Conservation (phyloP, 2,113 vertebrate species). For the Corythornis cristatus region DNA sequence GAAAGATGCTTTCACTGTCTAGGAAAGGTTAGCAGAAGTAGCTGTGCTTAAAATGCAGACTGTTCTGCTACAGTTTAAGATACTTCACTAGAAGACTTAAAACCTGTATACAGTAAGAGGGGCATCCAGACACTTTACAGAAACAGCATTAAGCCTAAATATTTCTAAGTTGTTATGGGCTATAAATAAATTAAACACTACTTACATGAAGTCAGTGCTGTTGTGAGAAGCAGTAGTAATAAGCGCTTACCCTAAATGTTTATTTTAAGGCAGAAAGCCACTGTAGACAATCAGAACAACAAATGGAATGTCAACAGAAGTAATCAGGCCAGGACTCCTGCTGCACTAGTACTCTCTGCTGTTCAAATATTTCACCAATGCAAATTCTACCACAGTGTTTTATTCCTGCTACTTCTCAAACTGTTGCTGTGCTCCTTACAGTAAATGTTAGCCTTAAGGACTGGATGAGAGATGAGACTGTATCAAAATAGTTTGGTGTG, state of each 20-base stretch:
- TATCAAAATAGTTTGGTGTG: background rate
- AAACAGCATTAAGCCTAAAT: background rate
- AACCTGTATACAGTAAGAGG: background rate
- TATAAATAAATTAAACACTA: background rate
- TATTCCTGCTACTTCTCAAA: background rate
- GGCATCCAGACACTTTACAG: background rate
- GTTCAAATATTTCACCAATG: background rate
- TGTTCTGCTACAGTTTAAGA: background rate
- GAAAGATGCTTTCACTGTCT: background rate
- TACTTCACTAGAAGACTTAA: background rate
- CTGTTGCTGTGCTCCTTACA: background rate
- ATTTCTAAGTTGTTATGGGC: background rate
- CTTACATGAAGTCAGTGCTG: background rate
- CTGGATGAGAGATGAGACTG: background rate
- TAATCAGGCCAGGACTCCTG: background rate
- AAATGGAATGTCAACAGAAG: background rate
- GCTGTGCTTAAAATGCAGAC: background rate
- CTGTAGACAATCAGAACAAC: background rate
- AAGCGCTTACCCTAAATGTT: background rate
- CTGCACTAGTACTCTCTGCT: background rate
- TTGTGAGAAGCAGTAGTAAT: background rate
- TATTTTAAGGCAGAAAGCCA: background rate
- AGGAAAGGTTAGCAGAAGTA: background rate
- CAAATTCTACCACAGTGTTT: background rate
- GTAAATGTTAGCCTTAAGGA: background rate